These are phyloP conservation scores for Ornithoptera priamus DNA, from an alignment of 2,888 invertebrate species.

Conservation along the genomic window DNA sequence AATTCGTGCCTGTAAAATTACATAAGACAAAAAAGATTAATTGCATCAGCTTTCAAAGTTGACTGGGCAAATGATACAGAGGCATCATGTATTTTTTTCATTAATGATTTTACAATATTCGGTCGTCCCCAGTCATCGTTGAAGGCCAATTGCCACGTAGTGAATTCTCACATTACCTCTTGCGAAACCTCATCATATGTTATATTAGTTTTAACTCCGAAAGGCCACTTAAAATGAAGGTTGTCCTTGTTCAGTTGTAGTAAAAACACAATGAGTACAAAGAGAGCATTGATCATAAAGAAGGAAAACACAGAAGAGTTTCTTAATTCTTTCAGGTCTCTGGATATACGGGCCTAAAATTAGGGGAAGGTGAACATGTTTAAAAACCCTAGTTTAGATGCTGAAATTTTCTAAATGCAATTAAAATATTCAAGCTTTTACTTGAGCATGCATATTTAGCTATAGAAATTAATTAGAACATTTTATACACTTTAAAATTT, in stretches of 20 bases:
- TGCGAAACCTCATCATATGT: constrained; percentile 93
- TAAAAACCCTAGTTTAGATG: constrained; percentile 14
- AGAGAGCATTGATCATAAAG: constrained; percentile 99
- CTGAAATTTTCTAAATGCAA: neutral
- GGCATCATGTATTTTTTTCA: neutral
- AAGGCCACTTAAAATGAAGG: constrained; percentile 97
- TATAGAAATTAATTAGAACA: neutral
- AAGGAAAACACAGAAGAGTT: constrained; percentile 97
- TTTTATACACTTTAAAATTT: neutral
- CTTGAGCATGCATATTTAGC: constrained; percentile 15
- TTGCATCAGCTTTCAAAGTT: constrained; percentile 78
- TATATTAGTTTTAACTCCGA: constrained; percentile 95
- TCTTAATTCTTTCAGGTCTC: constrained; percentile 95
- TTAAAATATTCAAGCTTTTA: constrained; percentile 14
- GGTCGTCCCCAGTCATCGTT: constrained; percentile 68
- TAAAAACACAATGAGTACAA: constrained; percentile 98
- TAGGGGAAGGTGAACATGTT: constrained; percentile 52
- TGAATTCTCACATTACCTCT: constrained; percentile 89
- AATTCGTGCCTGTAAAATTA: constrained; percentile 89
- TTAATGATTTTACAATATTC: neutral
- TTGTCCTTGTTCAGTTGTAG: constrained; percentile 99
- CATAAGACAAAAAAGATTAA: constrained; percentile 68
- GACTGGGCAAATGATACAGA: constrained; percentile 56
- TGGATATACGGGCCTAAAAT: constrained; percentile 93
- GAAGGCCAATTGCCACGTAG: constrained; percentile 66